A percentile compares a stretch with the other conserved stretches of the same genome.
phyloP scores from a whole-genome alignment of 2,797 vertebrate genomes.

The Artibeus jamaicensis region DNA sequence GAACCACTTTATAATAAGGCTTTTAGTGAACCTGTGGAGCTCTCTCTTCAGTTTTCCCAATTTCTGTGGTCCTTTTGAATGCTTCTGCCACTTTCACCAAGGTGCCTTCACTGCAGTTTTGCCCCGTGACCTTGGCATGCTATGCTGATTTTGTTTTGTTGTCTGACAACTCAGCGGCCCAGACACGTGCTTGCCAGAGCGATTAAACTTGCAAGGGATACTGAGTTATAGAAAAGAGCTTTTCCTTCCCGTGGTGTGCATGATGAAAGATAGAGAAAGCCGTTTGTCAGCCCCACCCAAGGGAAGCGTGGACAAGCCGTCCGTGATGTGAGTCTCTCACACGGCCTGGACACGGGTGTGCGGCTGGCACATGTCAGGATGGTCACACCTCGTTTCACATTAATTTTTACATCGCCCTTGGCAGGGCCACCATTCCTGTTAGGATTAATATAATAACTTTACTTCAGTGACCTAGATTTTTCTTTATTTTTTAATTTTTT shows the following conservation, averaged over 20 bases:
- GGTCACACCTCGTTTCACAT: neutral
- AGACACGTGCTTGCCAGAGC: neutral
- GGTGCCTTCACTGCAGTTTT: neutral
- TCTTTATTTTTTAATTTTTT: neutral
- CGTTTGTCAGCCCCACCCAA: neutral
- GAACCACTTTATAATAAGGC: neutral
- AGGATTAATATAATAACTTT: conserved; percentile 29
- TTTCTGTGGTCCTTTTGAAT: neutral
- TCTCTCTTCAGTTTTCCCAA: neutral
- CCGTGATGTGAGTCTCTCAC: neutral
- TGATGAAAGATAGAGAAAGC: neutral
- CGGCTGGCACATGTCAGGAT: neutral
- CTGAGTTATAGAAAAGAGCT: neutral
- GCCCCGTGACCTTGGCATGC: neutral
- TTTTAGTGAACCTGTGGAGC: neutral
- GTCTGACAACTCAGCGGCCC: neutral
- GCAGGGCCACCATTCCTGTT: neutral
- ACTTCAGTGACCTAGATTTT: neutral
- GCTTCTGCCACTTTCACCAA: neutral
- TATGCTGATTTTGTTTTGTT: neutral
- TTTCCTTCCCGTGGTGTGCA: neutral
- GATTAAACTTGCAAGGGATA: neutral
- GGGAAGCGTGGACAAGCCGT: neutral
- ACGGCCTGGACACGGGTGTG: neutral
- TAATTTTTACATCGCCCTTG: conserved; percentile 18